These are phyloP conservation scores for Notarius quadriscutis DNA, from an alignment of 2,113 vertebrate genomes.

Conservation along the genomic window DNA sequence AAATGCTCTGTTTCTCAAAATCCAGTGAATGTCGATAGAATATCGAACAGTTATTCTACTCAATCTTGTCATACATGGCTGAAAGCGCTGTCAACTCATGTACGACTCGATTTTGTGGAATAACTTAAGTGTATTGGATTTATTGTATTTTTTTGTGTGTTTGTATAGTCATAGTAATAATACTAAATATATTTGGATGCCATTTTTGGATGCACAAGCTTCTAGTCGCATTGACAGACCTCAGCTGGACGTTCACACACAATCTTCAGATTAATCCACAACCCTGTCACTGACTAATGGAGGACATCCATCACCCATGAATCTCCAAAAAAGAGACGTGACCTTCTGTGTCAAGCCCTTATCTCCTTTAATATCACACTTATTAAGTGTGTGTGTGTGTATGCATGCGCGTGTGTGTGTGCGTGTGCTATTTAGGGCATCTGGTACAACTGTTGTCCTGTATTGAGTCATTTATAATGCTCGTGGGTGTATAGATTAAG, in stretches of 20 bases:
- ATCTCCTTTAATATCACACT: conserved; percentile 44
- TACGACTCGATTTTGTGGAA: too few species aligned
- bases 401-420: not conserved
- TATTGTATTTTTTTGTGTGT: not conserved
- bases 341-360: conserved; percentile 58
- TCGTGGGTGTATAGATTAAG: conserved; percentile 29
- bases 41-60: too few species aligned
- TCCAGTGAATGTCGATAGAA: too few species aligned
- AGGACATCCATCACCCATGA: conserved; percentile 52
- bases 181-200: not conserved
- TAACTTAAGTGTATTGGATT: too few species aligned
- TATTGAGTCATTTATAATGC: conserved; percentile 43
- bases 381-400: conserved; percentile 21
- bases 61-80: too few species aligned
- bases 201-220: not conserved
- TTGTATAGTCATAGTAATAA: not conserved
- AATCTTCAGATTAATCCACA: conserved; percentile 47
- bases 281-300: conserved; percentile 41
- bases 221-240: conserved; percentile 5
- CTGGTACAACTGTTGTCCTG: conserved; percentile 55
- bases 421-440: conserved; percentile 45
- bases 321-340: conserved; percentile 49
- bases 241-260: conserved; percentile 22
- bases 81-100: too few species aligned
- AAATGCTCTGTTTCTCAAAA: too few species aligned